Conservation (phyloP, 2,888 invertebrate genomes). For the Pristionchus maxplancki region DNA sequence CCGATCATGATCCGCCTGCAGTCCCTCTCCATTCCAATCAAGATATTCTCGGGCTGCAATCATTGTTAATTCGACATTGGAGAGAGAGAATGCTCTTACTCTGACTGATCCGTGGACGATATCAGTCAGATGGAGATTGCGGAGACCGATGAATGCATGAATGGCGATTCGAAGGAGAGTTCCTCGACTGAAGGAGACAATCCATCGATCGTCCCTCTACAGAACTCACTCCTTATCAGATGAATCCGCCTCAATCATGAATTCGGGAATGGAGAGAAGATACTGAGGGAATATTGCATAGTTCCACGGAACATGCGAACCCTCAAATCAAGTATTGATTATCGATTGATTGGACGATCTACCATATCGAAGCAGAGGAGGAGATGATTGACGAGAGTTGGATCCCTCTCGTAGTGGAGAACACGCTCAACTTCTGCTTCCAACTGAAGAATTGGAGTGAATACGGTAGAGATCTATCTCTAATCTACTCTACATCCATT, state of each 20-base stretch:
- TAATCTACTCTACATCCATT: conserved; percentile 23
- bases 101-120: conserved; percentile 9
- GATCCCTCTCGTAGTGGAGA: neutral
- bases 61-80: neutral
- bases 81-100: neutral
- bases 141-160: conserved; percentile 16
- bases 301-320: conserved; percentile 5
- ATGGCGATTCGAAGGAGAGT: neutral
- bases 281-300: conserved; percentile 22
- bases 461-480: neutral
- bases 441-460: neutral
- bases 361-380: conserved; percentile 10
- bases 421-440: neutral
- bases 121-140: conserved; percentile 13
- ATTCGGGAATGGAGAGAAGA: conserved; percentile 43
- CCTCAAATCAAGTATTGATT: neutral
- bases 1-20: neutral
- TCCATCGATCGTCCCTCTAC: neutral
- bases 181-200: neutral
- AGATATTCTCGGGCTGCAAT: neutral
- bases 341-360: neutral
- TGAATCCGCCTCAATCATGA: conserved; percentile 11
- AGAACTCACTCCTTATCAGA: conserved; percentile 9
- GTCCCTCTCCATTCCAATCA: conserved; percentile 16
- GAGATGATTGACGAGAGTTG: conserved; percentile 12